Evolutionary conservation across 2,113 vertebrate species (phyloP), one percentile per base, ranked within the genome.

Genomic region (Prolemur simus): DNA sequence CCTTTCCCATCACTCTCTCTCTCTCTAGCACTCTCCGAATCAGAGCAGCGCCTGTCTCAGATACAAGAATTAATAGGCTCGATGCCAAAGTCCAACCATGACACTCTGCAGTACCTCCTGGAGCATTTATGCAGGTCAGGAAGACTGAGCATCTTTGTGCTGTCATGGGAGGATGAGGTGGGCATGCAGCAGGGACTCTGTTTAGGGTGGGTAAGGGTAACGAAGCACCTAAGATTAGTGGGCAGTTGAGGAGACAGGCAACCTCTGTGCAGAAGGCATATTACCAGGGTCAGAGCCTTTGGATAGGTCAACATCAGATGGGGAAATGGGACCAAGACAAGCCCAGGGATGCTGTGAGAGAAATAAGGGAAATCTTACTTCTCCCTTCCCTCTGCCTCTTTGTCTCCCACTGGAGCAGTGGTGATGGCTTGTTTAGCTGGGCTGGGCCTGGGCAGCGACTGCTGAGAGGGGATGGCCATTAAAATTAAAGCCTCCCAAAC

Each of bases 81-180:
- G 77, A 98, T 99, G 98, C 99, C 99, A 20, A 98, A 98, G 15
- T 91, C 99, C 10, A 99, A 99, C 98, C 98, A 97, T 1, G 98
- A 99, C 98, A 99, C 99, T 4, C 98, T 99, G 96, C 97, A 90
- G 94, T 99, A 99, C 97, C 98, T 99, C 92, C 98, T 99, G 95
- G 98, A 96, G 23, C 99, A 99, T 95, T 98, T 99, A 68, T 99
- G 97, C 98, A 99, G 99, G 99, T 99, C 97, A 96, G 93, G 29
- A 77, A 66, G 37, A 64, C 60, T 6, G 20, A n/a, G n/a, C 14
- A 13, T 92, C 80, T 76, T 34, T 83, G 37, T n/a, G n/a, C 32
- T 15, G 63, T 0, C 0, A 84, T 69, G 39, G 49, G 69, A 73
- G 52, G 52, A 21, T 13, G 0, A 0, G 45, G 8, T 29, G 20